Conservation (phyloP, 2,113 vertebrate genomes). For the Aphyosemion australe region DNA sequence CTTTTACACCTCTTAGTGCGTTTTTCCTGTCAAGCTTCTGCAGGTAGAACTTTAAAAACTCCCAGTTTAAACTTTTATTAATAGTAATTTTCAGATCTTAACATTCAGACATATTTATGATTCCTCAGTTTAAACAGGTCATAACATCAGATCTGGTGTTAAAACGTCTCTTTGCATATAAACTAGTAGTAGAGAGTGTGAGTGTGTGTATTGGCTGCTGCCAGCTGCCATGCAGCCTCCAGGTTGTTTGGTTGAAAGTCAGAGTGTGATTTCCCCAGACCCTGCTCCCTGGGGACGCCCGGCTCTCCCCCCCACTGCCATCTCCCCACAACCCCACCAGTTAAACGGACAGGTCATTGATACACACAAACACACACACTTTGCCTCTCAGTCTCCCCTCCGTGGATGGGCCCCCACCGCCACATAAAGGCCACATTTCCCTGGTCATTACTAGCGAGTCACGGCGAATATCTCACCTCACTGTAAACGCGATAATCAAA, state of each 20-base stretch:
- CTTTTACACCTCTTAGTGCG: constrained; percentile 27
- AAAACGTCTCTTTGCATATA: constrained; percentile 68
- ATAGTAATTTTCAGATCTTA: no score
- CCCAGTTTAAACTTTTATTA: constrained; percentile 5
- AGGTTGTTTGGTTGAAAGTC: constrained; percentile 73
- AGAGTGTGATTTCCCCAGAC: constrained; percentile 79
- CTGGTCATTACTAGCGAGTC: constrained; percentile 71
- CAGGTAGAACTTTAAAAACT: constrained; percentile 17
- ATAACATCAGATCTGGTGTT: constrained; percentile 46
- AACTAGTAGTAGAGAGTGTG: constrained; percentile 60
- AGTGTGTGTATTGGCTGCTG: constrained; percentile 56
- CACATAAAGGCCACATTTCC: constrained; percentile 74
- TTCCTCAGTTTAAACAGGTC: constrained; percentile 26
- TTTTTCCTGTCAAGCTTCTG: constrained; percentile 13
- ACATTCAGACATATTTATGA: not conserved
- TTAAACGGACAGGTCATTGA: constrained; percentile 78
- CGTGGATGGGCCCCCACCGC: constrained; percentile 54
- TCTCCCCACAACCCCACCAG: constrained; percentile 65
- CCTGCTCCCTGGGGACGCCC: constrained; percentile 66
- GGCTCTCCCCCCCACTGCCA: constrained; percentile 63
- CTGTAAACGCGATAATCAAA: constrained; percentile 58
- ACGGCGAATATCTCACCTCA: constrained; percentile 65
- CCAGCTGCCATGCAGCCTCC: constrained; percentile 69
- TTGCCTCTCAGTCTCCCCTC: constrained; percentile 59
- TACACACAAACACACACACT: constrained; percentile 4